Evolutionary conservation across 92 coral and sea anemone genomes (phyloP).

Genomic region (Pocillopora meandrina): DNA sequence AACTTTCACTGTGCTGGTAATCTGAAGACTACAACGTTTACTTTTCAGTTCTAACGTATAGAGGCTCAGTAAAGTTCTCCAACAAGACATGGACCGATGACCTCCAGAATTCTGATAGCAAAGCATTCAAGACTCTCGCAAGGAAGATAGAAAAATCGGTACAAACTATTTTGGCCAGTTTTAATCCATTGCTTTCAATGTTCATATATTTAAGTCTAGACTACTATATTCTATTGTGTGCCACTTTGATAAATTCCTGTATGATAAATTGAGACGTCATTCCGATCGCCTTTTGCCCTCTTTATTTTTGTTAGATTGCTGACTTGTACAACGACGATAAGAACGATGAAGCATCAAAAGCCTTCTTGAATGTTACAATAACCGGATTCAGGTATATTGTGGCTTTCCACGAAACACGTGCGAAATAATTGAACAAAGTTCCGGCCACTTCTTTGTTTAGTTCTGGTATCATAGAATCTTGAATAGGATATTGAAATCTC

Average conservation of each 20-base stretch:
- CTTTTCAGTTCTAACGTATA: constrained; percentile 53
- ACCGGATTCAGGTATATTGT: constrained; percentile 65
- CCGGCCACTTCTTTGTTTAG: neutral
- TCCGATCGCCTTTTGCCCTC: neutral
- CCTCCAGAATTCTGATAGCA: constrained; percentile 46
- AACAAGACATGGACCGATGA: constrained; percentile 71
- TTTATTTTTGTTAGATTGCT: constrained; percentile 28
- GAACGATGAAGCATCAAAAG: constrained; percentile 54
- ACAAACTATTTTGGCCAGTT: neutral
- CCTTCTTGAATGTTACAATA: constrained; percentile 54
- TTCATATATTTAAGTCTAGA: too few relatives aligned
- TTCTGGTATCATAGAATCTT: neutral
- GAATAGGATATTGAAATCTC: too few relatives aligned
- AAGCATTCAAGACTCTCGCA: constrained; percentile 59
- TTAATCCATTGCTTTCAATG: neutral
- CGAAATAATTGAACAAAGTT: neutral
- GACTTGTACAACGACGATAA: constrained; percentile 30
- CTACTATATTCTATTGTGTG: neutral
- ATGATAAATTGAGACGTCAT: neutral
- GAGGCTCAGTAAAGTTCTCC: constrained; percentile 69
- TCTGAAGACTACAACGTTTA: neutral
- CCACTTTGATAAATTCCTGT: neutral
- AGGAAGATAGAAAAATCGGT: constrained; percentile 38
- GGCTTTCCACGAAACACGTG: too few relatives aligned
- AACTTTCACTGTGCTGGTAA: neutral